Percentiles rank a stretch among this genome's conserved stretches.
Conservation (phyloP, 1,140 invertebrate species). For the Bacillus rossius region DNA sequence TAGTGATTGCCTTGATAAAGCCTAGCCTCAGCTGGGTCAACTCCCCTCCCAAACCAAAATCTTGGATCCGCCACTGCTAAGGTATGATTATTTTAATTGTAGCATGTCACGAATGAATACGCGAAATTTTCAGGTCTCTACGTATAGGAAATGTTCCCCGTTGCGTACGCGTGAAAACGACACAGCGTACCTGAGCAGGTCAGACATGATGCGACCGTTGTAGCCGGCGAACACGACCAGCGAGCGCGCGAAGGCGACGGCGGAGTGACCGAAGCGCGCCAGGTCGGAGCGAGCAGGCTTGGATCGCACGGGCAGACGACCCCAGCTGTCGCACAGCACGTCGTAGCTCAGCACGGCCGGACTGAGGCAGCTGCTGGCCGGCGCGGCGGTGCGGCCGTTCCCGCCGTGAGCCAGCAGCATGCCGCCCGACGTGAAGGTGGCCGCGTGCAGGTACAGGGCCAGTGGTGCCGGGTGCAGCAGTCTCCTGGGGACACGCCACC, state of each 20-base stretch:
- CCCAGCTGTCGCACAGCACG: constrained; percentile 72
- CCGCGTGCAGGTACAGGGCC: constrained; percentile 83
- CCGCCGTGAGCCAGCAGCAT: constrained; percentile 92
- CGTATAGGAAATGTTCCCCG: no score
- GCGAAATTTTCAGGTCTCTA: no score
- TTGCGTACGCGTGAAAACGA: no score
- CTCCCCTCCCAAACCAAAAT: no score
- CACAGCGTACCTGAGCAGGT: constrained; percentile 55
- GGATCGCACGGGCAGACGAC: constrained; percentile 46
- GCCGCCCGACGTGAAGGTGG: constrained; percentile 76
- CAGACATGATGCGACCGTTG: constrained; percentile 74
- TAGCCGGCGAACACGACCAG: constrained; percentile 77
- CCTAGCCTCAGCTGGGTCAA: no score
- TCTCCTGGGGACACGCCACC: no score
- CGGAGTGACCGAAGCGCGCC: constrained; percentile 73
- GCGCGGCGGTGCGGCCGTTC: constrained; percentile 91
- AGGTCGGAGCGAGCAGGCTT: constrained; percentile 55
- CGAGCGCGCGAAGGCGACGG: constrained; percentile 61
- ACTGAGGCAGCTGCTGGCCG: constrained; percentile 79
- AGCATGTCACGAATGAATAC: no score
- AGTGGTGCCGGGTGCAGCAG: constrained; percentile 69
- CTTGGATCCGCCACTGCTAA: no score
- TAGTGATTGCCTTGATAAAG: no score
- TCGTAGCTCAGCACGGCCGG: constrained; percentile 84
- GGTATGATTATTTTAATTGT: no score